Conservation (phyloP, 2,888 invertebrate species). For the Fragum sueziense region DNA sequence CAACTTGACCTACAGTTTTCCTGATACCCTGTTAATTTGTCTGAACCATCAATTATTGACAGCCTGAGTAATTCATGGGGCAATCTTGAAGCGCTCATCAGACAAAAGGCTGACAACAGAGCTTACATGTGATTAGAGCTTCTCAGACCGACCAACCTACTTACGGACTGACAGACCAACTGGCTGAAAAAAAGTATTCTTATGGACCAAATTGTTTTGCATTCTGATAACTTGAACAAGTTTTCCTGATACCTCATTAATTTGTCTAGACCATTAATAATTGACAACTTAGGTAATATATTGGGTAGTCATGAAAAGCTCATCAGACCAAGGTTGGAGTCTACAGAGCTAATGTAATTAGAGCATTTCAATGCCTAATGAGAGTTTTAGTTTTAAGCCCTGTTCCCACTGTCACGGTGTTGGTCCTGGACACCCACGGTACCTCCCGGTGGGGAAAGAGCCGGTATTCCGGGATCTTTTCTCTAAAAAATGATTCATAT, state of each 20-base stretch:
- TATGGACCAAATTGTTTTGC: too few relatives aligned
- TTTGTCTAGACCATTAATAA: slow-evolving; percentile 16
- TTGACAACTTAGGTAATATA: slow-evolving; percentile 16
- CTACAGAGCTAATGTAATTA: slow-evolving; percentile 10
- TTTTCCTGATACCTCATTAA: neutral
- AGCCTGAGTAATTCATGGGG: slow-evolving; percentile 17
- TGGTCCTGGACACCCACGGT: too few relatives aligned
- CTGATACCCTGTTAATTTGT: neutral
- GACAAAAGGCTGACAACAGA: slow-evolving; percentile 17
- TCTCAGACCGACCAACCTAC: too few relatives aligned
- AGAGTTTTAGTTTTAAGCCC: too few relatives aligned
- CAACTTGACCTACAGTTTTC: too few relatives aligned
- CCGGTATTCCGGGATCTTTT: too few relatives aligned
- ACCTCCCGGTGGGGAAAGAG: too few relatives aligned
- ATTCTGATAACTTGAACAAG: slow-evolving; percentile 8
- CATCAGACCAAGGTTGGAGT: slow-evolving; percentile 14
- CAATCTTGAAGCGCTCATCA: slow-evolving; percentile 12
- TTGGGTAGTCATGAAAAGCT: slow-evolving; percentile 13
- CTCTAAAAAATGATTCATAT: too few relatives aligned
- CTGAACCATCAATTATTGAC: slow-evolving; percentile 18
- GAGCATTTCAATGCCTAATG: too few relatives aligned
- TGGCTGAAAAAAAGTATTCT: too few relatives aligned
- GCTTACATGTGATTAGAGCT: slow-evolving; percentile 16
- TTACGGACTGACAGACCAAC: too few relatives aligned
- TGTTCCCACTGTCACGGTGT: too few relatives aligned